These are phyloP conservation scores for Drosophila mayri DNA, from an alignment of 1,140 invertebrate genomes.

Conservation along the genomic window DNA sequence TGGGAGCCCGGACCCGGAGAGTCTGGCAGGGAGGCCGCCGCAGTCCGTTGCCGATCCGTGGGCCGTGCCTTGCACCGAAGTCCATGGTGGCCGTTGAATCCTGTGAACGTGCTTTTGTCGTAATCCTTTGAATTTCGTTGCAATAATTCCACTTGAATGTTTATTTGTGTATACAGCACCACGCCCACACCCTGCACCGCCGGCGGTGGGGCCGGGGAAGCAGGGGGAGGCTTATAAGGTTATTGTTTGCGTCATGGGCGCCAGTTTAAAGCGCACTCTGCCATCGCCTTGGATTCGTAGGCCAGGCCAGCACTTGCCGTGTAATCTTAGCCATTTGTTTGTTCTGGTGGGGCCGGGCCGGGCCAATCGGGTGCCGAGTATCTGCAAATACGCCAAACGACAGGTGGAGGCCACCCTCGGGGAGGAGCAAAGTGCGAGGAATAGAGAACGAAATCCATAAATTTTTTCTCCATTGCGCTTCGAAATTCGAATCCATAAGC, in stretches of 20 bases:
- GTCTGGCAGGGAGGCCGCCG: constrained; percentile 27
- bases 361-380: constrained; percentile 13
- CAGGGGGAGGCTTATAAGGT: constrained; percentile 62
- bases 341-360: not conserved
- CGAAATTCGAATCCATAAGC: constrained; percentile 68
- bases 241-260: constrained; percentile 80
- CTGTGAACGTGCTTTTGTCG: constrained; percentile 84
- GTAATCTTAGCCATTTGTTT: constrained; percentile 70
- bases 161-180: constrained; percentile 81
- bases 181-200: constrained; percentile 19
- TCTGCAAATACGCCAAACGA: constrained; percentile 56
- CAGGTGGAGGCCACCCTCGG: constrained; percentile 24
- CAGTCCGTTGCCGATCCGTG: constrained; percentile 60
- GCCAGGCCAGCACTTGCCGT: constrained; percentile 38
- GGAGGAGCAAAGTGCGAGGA: constrained; percentile 14
- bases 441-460: constrained; percentile 71
- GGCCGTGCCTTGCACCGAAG: constrained; percentile 68
- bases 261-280: constrained; percentile 70
- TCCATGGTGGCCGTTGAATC: constrained; percentile 70
- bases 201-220: not conserved
- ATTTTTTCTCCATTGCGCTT: constrained; percentile 69
- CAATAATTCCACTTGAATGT: constrained; percentile 85
- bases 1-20: constrained; percentile 62
- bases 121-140: constrained; percentile 85
- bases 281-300: constrained; percentile 40